These are phyloP conservation scores for Trissolcus brochymenae DNA, from an alignment of 2,888 invertebrate species.

Conservation along the genomic window DNA sequence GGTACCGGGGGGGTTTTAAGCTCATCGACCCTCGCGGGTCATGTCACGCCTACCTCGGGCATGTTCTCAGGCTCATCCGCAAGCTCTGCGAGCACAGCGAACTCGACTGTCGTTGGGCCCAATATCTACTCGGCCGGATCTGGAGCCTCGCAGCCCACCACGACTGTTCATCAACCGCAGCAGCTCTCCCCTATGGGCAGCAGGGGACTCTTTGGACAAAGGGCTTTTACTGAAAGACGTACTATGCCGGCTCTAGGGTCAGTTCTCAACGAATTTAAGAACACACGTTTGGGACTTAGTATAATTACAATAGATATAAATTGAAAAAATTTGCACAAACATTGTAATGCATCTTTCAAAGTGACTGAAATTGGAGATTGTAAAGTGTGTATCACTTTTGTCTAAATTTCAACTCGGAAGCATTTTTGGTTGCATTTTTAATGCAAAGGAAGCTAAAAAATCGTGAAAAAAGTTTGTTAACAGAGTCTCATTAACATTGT, in stretches of 20 bases:
- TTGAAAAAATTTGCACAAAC: too few relatives aligned
- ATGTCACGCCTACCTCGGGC: constrained; percentile 85
- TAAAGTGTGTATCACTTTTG: too few relatives aligned
- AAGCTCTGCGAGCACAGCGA: constrained; percentile 71
- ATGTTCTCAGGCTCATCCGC: constrained; percentile 79
- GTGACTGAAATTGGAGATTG: too few relatives aligned
- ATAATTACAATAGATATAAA: too few relatives aligned
- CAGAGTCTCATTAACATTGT: too few relatives aligned
- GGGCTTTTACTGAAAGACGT: constrained; percentile 86
- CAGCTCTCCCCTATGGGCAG: constrained; percentile 80
- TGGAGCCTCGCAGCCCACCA: constrained; percentile 75
- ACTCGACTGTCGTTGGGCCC: constrained; percentile 73
- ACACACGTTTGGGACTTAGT: not conserved
- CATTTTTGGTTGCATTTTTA: too few relatives aligned
- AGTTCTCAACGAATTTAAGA: constrained; percentile 61
- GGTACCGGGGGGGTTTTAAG: constrained; percentile 81
- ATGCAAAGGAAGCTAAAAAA: too few relatives aligned
- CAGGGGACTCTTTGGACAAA: constrained; percentile 85
- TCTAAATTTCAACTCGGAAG: too few relatives aligned
- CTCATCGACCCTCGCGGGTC: constrained; percentile 82
- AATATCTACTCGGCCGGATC: constrained; percentile 73
- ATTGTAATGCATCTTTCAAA: too few relatives aligned
- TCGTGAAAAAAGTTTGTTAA: too few relatives aligned
- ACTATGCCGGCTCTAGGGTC: constrained; percentile 80
- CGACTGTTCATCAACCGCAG: constrained; percentile 69